Evolutionary conservation across 1,140 invertebrate species (phyloP).

Genomic region (Macrostomum lignano): DNA sequence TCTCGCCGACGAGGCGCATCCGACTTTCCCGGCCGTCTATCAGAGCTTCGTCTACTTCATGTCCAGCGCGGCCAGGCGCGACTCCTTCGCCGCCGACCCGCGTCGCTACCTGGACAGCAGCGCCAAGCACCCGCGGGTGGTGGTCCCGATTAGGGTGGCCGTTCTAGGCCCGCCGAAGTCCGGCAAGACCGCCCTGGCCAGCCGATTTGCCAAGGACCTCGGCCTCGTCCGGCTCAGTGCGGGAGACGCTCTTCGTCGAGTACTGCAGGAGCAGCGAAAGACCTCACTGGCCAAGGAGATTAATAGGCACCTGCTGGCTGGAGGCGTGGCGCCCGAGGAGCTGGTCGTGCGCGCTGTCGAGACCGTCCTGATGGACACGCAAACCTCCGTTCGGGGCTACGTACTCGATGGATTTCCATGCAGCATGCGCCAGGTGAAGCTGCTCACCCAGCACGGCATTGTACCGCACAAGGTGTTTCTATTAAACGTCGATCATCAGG

Average conservation of each 20-base stretch:
- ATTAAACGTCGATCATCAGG: slow-evolving; percentile 17
- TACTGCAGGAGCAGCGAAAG: slow-evolving; percentile 17
- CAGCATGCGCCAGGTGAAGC: slow-evolving; percentile 18
- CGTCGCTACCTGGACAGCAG: slow-evolving; percentile 18
- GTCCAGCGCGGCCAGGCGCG: slow-evolving; percentile 12
- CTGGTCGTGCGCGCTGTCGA: slow-evolving; percentile 21
- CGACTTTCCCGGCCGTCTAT: slow-evolving; percentile 19
- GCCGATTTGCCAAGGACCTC: slow-evolving; percentile 22
- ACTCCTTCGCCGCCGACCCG: slow-evolving; percentile 20
- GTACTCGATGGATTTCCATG: slow-evolving; percentile 25
- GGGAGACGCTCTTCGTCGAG: slow-evolving; percentile 20
- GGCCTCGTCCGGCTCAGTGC: slow-evolving; percentile 20
- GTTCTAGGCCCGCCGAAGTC: slow-evolving; percentile 27
- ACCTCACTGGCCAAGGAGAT: slow-evolving; percentile 16
- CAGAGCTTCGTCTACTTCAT: slow-evolving; percentile 23
- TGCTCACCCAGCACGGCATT: slow-evolving; percentile 20
- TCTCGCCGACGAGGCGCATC: slow-evolving; percentile 16
- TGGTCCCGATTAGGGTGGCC: slow-evolving; percentile 23
- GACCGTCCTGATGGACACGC: slow-evolving; percentile 19
- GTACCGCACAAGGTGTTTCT: slow-evolving; percentile 24
- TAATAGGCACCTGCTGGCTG: slow-evolving; percentile 14
- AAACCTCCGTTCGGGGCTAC: slow-evolving; percentile 12
- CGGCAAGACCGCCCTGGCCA: slow-evolving; percentile 26
- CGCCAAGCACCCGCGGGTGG: slow-evolving; percentile 16
- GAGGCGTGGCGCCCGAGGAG: slow-evolving; percentile 20